These are phyloP conservation scores for Romanogobio albipinnatus DNA, from an alignment of 2,113 vertebrate genomes.

Conservation along the genomic window DNA sequence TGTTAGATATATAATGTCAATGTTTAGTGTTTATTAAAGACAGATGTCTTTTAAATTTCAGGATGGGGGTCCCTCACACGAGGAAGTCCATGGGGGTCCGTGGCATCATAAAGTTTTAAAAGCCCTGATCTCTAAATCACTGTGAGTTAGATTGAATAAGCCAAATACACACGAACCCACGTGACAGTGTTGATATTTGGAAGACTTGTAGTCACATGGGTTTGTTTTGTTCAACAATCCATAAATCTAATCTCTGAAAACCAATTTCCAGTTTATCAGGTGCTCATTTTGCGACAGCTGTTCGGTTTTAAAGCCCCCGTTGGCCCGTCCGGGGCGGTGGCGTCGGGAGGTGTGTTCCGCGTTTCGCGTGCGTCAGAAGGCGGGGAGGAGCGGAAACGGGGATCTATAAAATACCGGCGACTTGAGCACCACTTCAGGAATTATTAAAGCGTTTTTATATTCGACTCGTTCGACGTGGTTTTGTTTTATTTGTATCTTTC, in stretches of 20 bases:
- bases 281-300: background rate
- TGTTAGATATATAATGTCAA: too few species aligned
- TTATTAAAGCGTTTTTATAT: background rate
- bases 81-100: too few species aligned
- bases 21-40: too few species aligned
- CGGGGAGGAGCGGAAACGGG: constrained; percentile 1
- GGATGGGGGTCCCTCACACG: too few species aligned
- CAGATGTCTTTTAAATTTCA: too few species aligned
- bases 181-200: background rate
- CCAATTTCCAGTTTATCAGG: background rate
- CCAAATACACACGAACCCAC: background rate
- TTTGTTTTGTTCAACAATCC: background rate
- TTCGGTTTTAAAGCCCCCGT: background rate
- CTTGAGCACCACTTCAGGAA: background rate
- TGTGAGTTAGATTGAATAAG: background rate
- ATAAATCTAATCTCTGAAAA: background rate
- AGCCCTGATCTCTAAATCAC: background rate
- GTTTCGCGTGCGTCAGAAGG: constrained; percentile 2
- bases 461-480: background rate
- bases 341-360: constrained; percentile 30
- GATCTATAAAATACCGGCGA: constrained; percentile 54
- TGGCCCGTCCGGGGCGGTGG: background rate
- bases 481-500: background rate
- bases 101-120: too few species aligned
- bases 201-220: background rate